Percentiles rank a stretch among this genome's conserved stretches.
Evolutionary conservation across 2,113 vertebrate genomes (phyloP).

Genomic region (Pavo muticus): DNA sequence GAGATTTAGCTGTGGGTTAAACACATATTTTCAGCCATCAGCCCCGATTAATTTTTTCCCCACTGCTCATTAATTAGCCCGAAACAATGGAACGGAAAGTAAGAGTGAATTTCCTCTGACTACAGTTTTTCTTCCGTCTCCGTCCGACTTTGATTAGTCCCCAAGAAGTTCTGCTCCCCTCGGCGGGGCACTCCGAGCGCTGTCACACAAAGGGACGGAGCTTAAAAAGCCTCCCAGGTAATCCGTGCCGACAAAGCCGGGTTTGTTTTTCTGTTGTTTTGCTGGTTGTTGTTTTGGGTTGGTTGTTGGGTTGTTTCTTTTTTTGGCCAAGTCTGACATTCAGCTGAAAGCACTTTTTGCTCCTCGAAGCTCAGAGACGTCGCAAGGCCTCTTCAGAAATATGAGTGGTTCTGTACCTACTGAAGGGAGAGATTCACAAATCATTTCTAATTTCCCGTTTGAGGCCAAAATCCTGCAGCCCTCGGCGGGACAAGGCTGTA

Average conservation of each 20-base stretch:
- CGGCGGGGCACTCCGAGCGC: neutral
- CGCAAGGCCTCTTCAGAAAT: neutral
- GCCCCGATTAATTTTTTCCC: neutral
- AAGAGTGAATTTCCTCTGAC: neutral
- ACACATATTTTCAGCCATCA: neutral
- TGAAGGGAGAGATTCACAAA: neutral
- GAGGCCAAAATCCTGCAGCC: neutral
- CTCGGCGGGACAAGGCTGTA: neutral
- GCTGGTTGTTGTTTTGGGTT: no score
- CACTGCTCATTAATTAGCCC: neutral
- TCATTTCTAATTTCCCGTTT: neutral
- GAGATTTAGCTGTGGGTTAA: neutral
- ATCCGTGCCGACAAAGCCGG: neutral
- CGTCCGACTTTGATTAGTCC: neutral
- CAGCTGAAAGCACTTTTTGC: neutral
- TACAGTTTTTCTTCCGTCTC: neutral
- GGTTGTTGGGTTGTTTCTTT: no score
- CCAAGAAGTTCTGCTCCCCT: neutral
- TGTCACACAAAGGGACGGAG: conserved; percentile 2
- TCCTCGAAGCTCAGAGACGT: neutral
- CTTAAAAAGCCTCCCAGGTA: neutral
- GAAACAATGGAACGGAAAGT: neutral
- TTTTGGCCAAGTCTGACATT: neutral
- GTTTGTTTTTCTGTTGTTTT: no score
- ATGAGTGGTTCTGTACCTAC: neutral